These are phyloP conservation scores for Neomonachus schauinslandi DNA, from an alignment of 2,113 vertebrate species.

Conservation along the genomic window DNA sequence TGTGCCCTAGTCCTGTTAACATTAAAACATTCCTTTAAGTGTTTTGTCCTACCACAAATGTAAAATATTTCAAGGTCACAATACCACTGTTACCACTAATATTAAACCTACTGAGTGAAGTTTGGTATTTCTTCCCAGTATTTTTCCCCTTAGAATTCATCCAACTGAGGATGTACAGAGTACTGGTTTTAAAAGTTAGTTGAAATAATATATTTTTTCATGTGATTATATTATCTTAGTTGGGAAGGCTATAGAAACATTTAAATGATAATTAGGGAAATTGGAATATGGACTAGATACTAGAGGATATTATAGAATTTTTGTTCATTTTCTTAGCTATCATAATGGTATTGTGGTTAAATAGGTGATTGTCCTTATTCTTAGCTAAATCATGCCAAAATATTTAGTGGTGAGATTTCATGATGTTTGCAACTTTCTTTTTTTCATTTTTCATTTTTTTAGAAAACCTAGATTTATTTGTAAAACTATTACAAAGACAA, in stretches of 20 bases:
- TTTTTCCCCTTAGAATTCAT: not conserved
- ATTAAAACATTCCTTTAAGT: not conserved
- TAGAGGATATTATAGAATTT: not conserved
- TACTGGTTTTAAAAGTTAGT: slow-evolving; percentile 5
- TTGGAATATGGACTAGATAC: not conserved
- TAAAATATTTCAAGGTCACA: not conserved
- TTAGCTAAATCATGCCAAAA: not conserved
- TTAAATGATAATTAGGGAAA: not conserved
- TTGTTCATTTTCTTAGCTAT: slow-evolving; percentile 28
- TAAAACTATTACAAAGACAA: slow-evolving; percentile 85
- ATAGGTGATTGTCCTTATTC: not conserved
- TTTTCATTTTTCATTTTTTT: not conserved
- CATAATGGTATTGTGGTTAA: not conserved
- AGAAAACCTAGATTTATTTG: slow-evolving; percentile 89
- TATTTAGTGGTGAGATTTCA: not conserved
- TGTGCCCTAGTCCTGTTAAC: not conserved
- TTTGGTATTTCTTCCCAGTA: not conserved
- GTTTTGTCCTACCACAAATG: not conserved
- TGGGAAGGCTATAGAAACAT: not conserved
- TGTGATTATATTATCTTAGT: not conserved
- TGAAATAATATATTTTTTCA: not conserved
- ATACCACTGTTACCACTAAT: not conserved
- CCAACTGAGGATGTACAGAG: not conserved
- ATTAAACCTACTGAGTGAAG: not conserved
- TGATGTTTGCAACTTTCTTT: not conserved